Conservation (phyloP, 2,888 invertebrate genomes). For the Phoronis australis region DNA sequence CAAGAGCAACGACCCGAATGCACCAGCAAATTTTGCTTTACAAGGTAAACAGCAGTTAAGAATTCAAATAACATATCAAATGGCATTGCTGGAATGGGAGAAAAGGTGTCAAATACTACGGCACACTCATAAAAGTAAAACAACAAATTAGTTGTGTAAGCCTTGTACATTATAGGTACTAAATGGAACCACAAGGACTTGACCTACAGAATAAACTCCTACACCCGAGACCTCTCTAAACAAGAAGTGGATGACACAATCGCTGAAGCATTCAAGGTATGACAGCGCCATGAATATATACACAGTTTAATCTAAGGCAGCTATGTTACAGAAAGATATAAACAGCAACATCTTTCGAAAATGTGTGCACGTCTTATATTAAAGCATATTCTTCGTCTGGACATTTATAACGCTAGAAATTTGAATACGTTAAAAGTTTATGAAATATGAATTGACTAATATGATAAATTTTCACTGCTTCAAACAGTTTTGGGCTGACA, state of each 20-base stretch:
- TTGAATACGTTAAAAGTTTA: too few relatives aligned
- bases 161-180: not conserved
- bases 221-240: not conserved
- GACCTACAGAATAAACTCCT: conserved; percentile 6
- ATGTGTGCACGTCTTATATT: too few relatives aligned
- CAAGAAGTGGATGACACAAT: conserved; percentile 3
- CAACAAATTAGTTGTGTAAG: not conserved
- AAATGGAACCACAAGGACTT: conserved; percentile 4
- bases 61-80: not conserved
- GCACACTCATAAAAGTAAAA: not conserved
- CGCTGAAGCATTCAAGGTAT: conserved; percentile 3
- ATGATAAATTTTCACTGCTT: too few relatives aligned
- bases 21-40: not conserved
- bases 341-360: too few relatives aligned
- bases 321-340: too few relatives aligned
- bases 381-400: too few relatives aligned
- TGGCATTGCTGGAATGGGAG: not conserved
- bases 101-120: not conserved
- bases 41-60: not conserved
- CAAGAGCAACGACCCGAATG: too few relatives aligned
- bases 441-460: too few relatives aligned
- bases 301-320: too few relatives aligned
- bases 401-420: too few relatives aligned
- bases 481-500: conserved; percentile 5
- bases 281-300: too few relatives aligned